Evolutionary conservation across 2,888 invertebrate species (phyloP), one percentile per base, ranked within the genome.

Genomic region (Shargacucullia verbasci): DNA sequence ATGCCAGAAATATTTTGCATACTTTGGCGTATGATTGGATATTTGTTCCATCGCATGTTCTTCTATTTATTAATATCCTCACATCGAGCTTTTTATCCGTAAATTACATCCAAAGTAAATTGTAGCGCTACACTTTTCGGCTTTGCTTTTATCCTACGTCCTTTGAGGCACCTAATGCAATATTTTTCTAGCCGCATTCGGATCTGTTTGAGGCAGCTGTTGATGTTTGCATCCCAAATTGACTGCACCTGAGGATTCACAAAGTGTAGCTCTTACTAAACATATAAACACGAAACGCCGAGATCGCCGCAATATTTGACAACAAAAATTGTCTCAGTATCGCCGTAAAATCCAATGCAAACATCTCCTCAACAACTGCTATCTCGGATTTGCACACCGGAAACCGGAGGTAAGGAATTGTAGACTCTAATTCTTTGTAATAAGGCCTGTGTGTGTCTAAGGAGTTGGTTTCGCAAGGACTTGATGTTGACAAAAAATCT

Each of bases 311-410:
- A 75, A 78, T 82, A 78, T 85, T 80, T 82, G 78, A 76, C 76
- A 55, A 6, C 73, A 70, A 71, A 85, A 82, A 84, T 82, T 81
- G 82, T 84, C 81, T 78, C 77, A 70, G 76, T 77, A 78, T 79
- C 75, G 65, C 71, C 77, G 79, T 83, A 76, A 84, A 86, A 85
- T 83, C 73, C 78, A 81, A 79, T 78, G 71, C 78, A 83, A 86
- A 85, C 76, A 85, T 78, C 76, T 79, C 68, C 70, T 75, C 60
- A 73, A 66, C 77, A 68, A 62, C 54, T 15, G 59, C 70, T 68
- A 70, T 48, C 49, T 46, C 49, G 45, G 52, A 54, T 41, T 53
- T 62, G 45, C 49, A 35, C 14, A 44, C 37, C 47, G 9, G 47
- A 54, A 40, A 20, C 20, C 11, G 11, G 38, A 53, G 27, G 29